Base-by-base conservation (phyloP, 2,113 vertebrate species). In the Morone chrysops region DNA sequence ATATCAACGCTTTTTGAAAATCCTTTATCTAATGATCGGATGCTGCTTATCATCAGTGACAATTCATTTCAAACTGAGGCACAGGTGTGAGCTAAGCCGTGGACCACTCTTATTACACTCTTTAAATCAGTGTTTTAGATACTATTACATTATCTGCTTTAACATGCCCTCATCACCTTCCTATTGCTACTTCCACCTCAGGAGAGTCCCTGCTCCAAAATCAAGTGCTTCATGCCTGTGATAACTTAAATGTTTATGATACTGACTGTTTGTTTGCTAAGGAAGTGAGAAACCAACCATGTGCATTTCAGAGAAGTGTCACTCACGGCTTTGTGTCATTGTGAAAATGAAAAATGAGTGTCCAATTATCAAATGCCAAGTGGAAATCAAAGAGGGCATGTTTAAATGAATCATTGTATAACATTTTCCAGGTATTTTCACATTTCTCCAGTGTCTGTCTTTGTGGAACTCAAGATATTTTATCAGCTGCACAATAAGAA, bases 331-430 rank as follows among this genome's bases (percentile, higher is more conserved):
- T 12, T 59, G 25, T 71, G 47, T 65, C 54, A 65, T 22, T 63
- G 17, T 31, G 31, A 81, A 45, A 84, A 48, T 48, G 45, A 13
- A 47, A 31, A 47, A 47, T 47, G 17, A 73, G 43, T 62, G 75
- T 61, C 63, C 57, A 71, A 48, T 78, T 48, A 74, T 86, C 16
- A 81, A 69, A 45, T 69, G 16, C 31, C 22, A 88, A 66, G 73
- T 83, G 70, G 76, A 85, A 85, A 73, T 83, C 66, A 76, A 50
- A 68, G 11, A 60, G 41, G 14, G 31, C n/a, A 5, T 8, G 16
- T 57, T 78, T 0, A 70, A 60, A 75, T 61, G 4, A 6, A 66
- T 71, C n/a, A 47, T 20, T 54, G 25, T 60, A 14, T n/a, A 66
- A 53, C 2, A 0, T 4, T 43, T 51, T 40, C 25, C 25, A 38